Conservation (phyloP, 1,140 invertebrate genomes). For the Lasioglossum albipes region DNA sequence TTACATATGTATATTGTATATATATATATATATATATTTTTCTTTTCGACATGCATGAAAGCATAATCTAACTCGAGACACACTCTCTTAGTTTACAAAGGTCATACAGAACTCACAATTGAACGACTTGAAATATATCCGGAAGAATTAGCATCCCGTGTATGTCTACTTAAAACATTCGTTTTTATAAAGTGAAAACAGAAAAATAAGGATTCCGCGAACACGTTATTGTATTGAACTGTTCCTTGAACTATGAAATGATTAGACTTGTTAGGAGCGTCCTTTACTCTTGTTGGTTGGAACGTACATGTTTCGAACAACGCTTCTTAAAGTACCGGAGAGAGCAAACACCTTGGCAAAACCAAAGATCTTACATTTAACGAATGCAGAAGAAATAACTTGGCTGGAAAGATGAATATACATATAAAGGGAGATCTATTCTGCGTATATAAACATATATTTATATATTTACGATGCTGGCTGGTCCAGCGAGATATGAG, state of each 20-base stretch:
- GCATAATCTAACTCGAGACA: slow-evolving; percentile 37
- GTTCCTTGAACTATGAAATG: slow-evolving; percentile 62
- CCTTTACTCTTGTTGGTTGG: slow-evolving; percentile 18
- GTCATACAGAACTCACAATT: slow-evolving; percentile 62
- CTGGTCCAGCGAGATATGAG: slow-evolving; percentile 65
- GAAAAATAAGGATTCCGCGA: background rate
- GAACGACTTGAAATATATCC: slow-evolving; percentile 36
- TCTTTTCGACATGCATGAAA: slow-evolving; percentile 12
- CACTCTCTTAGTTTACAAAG: slow-evolving; percentile 38
- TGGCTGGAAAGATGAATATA: slow-evolving; percentile 58
- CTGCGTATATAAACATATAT: slow-evolving; percentile 64
- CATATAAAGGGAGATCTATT: slow-evolving; percentile 57
- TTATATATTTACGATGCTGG: slow-evolving; percentile 66
- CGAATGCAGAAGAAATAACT: slow-evolving; percentile 49
- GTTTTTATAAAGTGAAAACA: slow-evolving; percentile 26
- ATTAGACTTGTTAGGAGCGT: slow-evolving; percentile 48
- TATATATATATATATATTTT: background rate
- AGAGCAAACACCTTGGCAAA: slow-evolving; percentile 62
- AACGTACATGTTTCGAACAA: slow-evolving; percentile 38
- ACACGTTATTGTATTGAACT: slow-evolving; percentile 55
- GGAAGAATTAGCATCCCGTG: slow-evolving; percentile 9
- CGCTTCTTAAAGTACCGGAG: slow-evolving; percentile 30
- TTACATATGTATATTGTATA: no score
- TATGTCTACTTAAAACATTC: slow-evolving; percentile 35
- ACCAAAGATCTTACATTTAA: slow-evolving; percentile 70